These are phyloP conservation scores for Pseudochirops corinnae DNA, from an alignment of 2,797 vertebrate species.

Conservation along the genomic window DNA sequence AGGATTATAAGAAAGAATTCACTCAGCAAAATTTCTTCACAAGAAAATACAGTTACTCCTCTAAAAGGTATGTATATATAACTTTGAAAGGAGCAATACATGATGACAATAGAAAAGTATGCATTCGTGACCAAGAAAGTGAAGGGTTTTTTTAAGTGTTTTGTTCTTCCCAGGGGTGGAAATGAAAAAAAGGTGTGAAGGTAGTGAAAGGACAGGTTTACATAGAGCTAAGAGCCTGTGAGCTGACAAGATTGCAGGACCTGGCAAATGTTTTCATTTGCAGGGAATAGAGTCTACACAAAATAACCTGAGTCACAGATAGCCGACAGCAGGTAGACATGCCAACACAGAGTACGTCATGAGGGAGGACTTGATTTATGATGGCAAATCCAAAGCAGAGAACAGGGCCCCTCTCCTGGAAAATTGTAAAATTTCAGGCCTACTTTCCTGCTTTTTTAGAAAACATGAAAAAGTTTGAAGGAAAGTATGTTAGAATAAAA, in stretches of 20 bases:
- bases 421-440: not conserved
- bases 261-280: not conserved
- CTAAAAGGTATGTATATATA: slow-evolving; percentile 20
- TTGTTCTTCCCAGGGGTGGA: not conserved
- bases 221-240: not conserved
- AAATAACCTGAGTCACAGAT: not conserved
- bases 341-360: not conserved
- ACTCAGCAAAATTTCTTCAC: slow-evolving; percentile 36
- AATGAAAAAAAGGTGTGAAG: not conserved
- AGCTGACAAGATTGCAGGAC: not conserved
- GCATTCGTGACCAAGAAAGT: slow-evolving; percentile 2
- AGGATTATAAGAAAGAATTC: slow-evolving; percentile 39
- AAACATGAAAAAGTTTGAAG: not conserved
- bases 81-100: slow-evolving; percentile 14
- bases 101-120: not conserved
- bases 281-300: not conserved
- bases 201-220: not conserved
- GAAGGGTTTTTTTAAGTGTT: not conserved
- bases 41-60: slow-evolving; percentile 11
- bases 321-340: not conserved
- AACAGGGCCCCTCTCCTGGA: not conserved
- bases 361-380: not conserved
- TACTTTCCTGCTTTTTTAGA: not conserved
- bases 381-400: not conserved
- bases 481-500: not conserved